These are phyloP conservation scores for Eucera pruinosa DNA, from an alignment of 2,888 invertebrate species.

Conservation along the genomic window DNA sequence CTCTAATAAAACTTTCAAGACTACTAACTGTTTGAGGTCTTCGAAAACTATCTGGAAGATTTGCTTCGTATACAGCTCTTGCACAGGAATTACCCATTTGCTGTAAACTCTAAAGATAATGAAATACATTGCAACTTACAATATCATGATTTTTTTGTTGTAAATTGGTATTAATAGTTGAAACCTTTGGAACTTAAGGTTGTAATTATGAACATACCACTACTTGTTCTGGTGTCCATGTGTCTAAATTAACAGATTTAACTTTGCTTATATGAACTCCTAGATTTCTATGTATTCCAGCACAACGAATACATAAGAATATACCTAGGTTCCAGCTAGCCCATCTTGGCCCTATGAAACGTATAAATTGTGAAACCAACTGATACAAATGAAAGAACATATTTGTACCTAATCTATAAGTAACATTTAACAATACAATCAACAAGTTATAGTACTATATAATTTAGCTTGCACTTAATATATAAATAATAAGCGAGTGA, in stretches of 20 bases:
- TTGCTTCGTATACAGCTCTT: slow-evolving; percentile 98
- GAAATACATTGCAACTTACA: background rate
- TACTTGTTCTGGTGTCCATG: slow-evolving; percentile 99
- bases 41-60: slow-evolving; percentile 97
- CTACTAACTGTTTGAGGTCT: slow-evolving; percentile 97
- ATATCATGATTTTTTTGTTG: background rate
- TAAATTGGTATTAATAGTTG: background rate
- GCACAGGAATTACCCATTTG: slow-evolving; percentile 99
- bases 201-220: slow-evolving; percentile 86
- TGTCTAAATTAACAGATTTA: slow-evolving; percentile 98
- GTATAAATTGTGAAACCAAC: background rate
- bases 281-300: slow-evolving; percentile 98
- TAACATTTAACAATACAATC: background rate
- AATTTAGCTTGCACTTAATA: background rate
- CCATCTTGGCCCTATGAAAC: slow-evolving; percentile 96
- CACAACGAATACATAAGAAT: slow-evolving; percentile 99
- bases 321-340: slow-evolving; percentile 99
- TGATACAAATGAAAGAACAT: background rate
- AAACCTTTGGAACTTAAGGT: background rate
- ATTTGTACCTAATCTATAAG: background rate
- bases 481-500: background rate
- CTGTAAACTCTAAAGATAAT: slow-evolving; percentile 88
- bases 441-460: background rate
- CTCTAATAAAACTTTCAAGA: slow-evolving; percentile 97
- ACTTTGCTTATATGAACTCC: slow-evolving; percentile 99